Evolutionary conservation across 1,140 invertebrate genomes (phyloP).

Genomic region (Pachypeltis micranthus): DNA sequence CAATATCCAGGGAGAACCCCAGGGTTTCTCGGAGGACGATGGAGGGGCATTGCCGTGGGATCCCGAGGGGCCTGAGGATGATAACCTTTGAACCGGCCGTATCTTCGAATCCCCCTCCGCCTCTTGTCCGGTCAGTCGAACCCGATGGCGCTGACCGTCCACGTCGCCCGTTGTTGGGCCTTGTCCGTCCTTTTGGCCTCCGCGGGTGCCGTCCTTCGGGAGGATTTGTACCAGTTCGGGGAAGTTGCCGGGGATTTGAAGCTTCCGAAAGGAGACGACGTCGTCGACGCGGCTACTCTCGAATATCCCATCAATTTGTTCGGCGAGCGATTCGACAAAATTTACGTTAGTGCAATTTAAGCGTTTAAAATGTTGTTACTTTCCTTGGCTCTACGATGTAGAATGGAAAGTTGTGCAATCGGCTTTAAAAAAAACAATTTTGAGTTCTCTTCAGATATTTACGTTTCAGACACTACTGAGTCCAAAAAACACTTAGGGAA

Average conservation of each 20-base stretch:
- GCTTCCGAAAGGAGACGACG: conserved; percentile 6
- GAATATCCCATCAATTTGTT: not conserved
- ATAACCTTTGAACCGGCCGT: conserved; percentile 3
- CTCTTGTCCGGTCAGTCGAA: too few species aligned
- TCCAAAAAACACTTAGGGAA: not conserved
- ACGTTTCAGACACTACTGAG: not conserved
- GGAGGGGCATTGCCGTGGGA: too few species aligned
- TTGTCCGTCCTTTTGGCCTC: not conserved
- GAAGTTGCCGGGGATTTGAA: not conserved
- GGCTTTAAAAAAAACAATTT: not conserved
- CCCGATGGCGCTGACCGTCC: not conserved
- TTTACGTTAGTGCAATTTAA: not conserved
- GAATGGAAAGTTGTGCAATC: not conserved
- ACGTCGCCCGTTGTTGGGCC: not conserved
- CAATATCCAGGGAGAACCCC: too few species aligned
- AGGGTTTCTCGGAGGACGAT: not conserved
- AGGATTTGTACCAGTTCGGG: conserved; percentile 1
- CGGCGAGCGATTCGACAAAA: not conserved
- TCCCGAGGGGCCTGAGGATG: not conserved
- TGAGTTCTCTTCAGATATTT: not conserved
- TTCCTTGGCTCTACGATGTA: too few species aligned
- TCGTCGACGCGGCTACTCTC: not conserved
- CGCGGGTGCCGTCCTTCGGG: not conserved
- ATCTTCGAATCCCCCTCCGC: too few species aligned
- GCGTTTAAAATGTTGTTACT: not conserved